Evolutionary conservation across 2,113 vertebrate species (phyloP).

Genomic region (Scytalopus superciliaris): DNA sequence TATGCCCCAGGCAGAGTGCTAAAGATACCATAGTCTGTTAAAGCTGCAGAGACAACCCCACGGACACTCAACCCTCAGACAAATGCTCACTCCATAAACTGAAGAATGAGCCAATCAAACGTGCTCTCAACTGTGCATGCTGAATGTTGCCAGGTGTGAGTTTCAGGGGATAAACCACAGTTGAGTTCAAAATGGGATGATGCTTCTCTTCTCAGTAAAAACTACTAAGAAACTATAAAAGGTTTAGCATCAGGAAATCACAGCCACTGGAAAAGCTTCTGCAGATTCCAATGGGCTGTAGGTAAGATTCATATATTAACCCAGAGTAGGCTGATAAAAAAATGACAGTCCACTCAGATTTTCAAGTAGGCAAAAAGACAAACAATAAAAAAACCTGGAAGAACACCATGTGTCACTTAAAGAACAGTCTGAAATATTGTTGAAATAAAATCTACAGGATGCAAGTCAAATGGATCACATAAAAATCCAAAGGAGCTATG

Average conservation of each 20-base stretch:
- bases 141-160: background rate
- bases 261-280: background rate
- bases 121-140: background rate
- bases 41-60: background rate
- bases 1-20: background rate
- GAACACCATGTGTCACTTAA: background rate
- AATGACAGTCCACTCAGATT: background rate
- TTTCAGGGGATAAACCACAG: background rate
- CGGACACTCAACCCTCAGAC: background rate
- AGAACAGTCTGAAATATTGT: background rate
- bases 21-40: background rate
- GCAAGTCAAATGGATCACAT: background rate
- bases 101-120: background rate
- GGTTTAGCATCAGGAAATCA: background rate
- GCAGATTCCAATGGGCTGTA: background rate
- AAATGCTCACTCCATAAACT: background rate
- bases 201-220: background rate
- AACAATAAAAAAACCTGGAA: background rate
- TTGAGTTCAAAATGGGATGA: background rate
- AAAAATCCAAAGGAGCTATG: background rate
- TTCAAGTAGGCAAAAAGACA: background rate
- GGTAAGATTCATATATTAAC: background rate
- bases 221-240: background rate
- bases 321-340: background rate
- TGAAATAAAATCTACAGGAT: background rate